phyloP scores from a whole-genome alignment of 2,113 vertebrate species.

The Paratilapia polleni region DNA sequence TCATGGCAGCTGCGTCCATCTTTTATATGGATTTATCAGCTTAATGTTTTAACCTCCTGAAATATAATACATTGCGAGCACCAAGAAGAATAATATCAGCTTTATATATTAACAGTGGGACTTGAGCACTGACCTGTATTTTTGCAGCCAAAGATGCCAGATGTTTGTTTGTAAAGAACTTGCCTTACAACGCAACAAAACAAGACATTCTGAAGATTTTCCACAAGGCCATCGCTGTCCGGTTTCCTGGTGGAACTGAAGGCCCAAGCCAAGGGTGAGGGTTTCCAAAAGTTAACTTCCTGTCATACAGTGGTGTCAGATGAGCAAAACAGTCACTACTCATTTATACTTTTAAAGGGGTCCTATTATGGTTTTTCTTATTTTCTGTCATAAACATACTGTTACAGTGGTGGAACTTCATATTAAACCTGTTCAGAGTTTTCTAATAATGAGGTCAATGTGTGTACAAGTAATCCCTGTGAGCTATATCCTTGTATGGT shows the following conservation, averaged over 20 bases:
- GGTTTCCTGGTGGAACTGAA: conserved; percentile 84
- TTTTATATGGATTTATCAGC: neutral
- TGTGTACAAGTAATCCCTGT: neutral
- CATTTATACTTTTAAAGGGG: neutral
- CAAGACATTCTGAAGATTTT: conserved; percentile 87
- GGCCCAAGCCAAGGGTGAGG: conserved; percentile 86
- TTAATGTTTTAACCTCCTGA: neutral
- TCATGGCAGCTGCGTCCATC: no score
- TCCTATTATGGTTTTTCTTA: neutral
- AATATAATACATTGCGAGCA: neutral
- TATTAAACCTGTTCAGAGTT: neutral
- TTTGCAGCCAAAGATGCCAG: conserved; percentile 82
- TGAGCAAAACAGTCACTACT: neutral
- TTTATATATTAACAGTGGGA: neutral
- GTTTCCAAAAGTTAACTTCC: neutral
- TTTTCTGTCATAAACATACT: no score
- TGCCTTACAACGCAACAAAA: conserved; percentile 85
- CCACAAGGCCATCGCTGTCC: conserved; percentile 80
- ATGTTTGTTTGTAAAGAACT: conserved; percentile 90
- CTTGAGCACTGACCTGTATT: neutral
- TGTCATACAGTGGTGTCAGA: neutral
- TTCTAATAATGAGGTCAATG: neutral
- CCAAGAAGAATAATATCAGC: neutral
- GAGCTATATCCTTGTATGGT: neutral
- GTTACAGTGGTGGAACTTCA: neutral